Base-by-base conservation (phyloP, 2,888 invertebrate species). In the Platerodrilus igneus region DNA sequence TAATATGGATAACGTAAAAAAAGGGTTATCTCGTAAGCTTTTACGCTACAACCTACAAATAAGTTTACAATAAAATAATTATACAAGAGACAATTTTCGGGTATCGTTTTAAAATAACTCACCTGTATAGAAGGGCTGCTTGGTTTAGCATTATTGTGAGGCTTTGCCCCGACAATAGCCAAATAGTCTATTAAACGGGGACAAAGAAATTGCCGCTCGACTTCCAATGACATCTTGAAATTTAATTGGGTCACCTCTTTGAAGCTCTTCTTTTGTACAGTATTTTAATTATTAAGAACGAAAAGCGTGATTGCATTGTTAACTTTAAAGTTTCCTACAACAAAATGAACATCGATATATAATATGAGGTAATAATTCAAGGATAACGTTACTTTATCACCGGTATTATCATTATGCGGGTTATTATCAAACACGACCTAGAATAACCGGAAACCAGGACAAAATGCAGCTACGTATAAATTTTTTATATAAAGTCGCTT, bases 181-280 rank as follows among this genome's bases (percentile, higher is more conserved):
- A 99, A 76, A 72, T 99, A 99, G 78, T 99, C 99, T 72, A 89
- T 86, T 62, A 90, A 74, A 55, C 89, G 81, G 62, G 89, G 89
- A 67, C 89, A 90, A 58, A 90, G 68, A 60, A 83, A 83, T 65
- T 86, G 83, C 64, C 83, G 83, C 68, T 88, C 88, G 54, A 76
- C 74, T 61, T 82, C 82, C 67, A 70, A 67, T 31, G 66, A 64
- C 68, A 68, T 69, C 19, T 38, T 53, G 31, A 35, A 22, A 14
- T 27, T 47, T 51, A 55, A 57, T 44, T 50, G 56, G 59, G 62
- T 62, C 62, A 62, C 60, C 61, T 62, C 32, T 44, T 47, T 43
- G 31, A 50, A 21, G 29, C 31, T 29, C 14, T 8, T 20, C 18
- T 22, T 27, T 30, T 35, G 20, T 33, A 19, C 28, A 15, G 15